Evolutionary conservation across 2,888 invertebrate species (phyloP).

Genomic region (Epinotia demarniana): DNA sequence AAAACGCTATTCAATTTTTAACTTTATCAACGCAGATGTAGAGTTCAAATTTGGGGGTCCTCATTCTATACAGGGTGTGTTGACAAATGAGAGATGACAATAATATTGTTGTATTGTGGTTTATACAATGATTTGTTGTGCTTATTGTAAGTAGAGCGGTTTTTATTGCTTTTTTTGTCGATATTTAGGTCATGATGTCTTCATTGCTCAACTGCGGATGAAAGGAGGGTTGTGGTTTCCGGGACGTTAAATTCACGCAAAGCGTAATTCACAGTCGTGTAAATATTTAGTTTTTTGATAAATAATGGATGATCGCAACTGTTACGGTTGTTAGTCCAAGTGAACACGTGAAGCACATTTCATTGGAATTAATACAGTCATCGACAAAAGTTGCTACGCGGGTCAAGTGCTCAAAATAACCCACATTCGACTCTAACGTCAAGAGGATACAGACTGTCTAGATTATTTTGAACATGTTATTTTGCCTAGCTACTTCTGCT

Average conservation of each 20-base stretch:
- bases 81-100: slow-evolving; percentile 82
- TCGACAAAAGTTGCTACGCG: too few species aligned
- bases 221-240: slow-evolving; percentile 2
- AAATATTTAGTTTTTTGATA: not conserved
- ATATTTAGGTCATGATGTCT: slow-evolving; percentile 27
- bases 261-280: not conserved
- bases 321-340: not conserved
- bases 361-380: too few species aligned
- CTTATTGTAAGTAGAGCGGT: not conserved
- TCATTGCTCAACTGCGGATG: slow-evolving; percentile 6
- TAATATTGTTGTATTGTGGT: slow-evolving; percentile 74
- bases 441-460: too few species aligned
- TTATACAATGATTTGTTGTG: slow-evolving; percentile 46
- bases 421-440: too few species aligned
- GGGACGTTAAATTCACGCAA: slow-evolving; percentile 12
- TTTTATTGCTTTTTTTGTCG: slow-evolving; percentile 31
- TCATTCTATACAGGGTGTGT: slow-evolving; percentile 49
- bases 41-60: not conserved
- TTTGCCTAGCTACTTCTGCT: too few species aligned
- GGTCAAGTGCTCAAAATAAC: too few species aligned
- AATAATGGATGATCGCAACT: not conserved
- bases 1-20: not conserved
- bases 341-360: too few species aligned
- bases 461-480: not conserved
- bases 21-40: not conserved